Percentiles rank a stretch among this genome's conserved stretches.
Conservation (phyloP, 2,113 vertebrate genomes). For the Cichladusa arquata region DNA sequence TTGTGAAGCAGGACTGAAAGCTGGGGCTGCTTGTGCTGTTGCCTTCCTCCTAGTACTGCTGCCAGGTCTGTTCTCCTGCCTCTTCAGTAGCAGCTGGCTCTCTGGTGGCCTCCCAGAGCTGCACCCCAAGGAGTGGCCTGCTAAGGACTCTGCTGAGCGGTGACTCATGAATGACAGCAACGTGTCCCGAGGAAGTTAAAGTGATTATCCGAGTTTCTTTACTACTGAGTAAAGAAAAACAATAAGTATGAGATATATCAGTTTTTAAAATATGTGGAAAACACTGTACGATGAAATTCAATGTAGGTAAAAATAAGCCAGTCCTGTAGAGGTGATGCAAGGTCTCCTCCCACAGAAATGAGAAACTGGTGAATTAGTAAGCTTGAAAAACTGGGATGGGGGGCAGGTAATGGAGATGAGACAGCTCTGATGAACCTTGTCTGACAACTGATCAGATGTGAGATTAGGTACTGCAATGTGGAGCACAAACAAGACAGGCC, state of each 20-base stretch:
- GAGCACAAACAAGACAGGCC: constrained; percentile 7
- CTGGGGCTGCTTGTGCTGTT: background rate
- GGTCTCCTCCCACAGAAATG: constrained; percentile 40
- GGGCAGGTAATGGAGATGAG: constrained; percentile 48
- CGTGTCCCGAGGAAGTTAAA: background rate
- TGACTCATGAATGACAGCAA: background rate
- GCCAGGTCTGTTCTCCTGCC: background rate
- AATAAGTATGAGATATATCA: background rate
- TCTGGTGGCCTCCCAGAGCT: background rate
- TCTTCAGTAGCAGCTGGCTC: background rate
- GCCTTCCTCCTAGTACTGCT: background rate
- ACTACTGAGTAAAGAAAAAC: background rate
- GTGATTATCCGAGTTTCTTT: background rate
- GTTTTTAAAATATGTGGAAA: constrained; percentile 15
- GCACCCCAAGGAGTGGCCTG: background rate
- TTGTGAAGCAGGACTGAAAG: background rate
- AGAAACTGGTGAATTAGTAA: constrained; percentile 19
- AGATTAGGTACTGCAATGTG: constrained; percentile 34
- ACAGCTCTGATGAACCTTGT: constrained; percentile 5
- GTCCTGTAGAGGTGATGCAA: constrained; percentile 32
- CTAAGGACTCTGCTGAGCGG: background rate
- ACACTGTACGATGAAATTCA: background rate
- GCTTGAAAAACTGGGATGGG: constrained; percentile 52
- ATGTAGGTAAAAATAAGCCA: constrained; percentile 23
- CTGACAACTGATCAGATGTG: constrained; percentile 22